Evolutionary conservation across 2,113 vertebrate genomes (phyloP).

Genomic region (Alligator mississippiensis): DNA sequence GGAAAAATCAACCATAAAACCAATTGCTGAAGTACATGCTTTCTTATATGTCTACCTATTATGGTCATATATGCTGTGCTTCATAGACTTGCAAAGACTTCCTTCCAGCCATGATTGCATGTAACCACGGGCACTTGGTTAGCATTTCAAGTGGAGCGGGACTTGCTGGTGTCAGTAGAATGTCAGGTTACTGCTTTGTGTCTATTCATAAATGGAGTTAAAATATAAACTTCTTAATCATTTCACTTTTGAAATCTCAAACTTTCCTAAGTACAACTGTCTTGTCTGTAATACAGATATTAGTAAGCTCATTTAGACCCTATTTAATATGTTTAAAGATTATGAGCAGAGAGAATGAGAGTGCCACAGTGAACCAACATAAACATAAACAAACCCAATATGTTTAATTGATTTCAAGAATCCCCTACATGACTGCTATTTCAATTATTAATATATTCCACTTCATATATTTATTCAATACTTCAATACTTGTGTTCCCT

Average conservation of each 20-base stretch:
- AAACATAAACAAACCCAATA: background rate
- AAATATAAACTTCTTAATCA: conserved; percentile 79
- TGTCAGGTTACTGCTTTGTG: conserved; percentile 79
- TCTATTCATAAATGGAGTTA: background rate
- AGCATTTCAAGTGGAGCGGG: conserved; percentile 84
- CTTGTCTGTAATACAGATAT: background rate
- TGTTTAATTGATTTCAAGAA: too few relatives aligned
- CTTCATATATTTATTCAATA: too few relatives aligned
- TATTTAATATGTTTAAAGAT: background rate
- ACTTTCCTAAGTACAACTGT: background rate
- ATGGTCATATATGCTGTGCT: background rate
- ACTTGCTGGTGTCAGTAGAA: conserved; percentile 79
- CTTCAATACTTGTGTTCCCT: too few relatives aligned
- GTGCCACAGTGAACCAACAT: too few relatives aligned
- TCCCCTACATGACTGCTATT: too few relatives aligned
- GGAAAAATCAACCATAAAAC: too few relatives aligned
- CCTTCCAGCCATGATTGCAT: conserved; percentile 89
- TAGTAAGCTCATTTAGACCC: background rate
- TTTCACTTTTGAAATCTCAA: conserved; percentile 45
- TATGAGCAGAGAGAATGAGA: background rate
- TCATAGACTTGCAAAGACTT: conserved; percentile 93
- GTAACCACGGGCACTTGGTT: conserved; percentile 88
- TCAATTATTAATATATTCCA: too few relatives aligned
- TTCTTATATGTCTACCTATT: too few relatives aligned
- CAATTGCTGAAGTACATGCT: too few relatives aligned